Evolutionary conservation across 2,113 vertebrate species (phyloP), one percentile per base, ranked within the genome.

Genomic region (Sceloporus tristichus): DNA sequence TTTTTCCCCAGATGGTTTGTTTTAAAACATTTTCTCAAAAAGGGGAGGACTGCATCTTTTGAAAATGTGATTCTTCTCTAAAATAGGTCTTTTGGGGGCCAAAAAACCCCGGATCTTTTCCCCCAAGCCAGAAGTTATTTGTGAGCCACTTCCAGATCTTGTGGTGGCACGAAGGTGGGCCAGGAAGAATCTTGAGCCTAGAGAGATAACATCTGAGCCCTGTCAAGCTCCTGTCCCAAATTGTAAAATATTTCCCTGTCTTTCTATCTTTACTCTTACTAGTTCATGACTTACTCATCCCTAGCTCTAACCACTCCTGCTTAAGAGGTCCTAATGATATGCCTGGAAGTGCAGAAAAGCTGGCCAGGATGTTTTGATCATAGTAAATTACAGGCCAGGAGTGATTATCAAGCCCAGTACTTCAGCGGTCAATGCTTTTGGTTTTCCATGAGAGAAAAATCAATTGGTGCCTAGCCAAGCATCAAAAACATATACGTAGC

Each of bases 341-440:
- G 90, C 79, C 77, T 86, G 82, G 10, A 86, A 81, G 54, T 82
- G 21, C 27, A 0, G 0, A 92, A 27, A 77, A 88, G 34, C 79
- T 40, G 80, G 73, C 59, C 91, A 68, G 79, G 23, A 62, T 29
- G 85, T 82, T 68, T 70, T 79, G 75, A 81, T 66, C 89, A 86
- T 91, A 90, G 81, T 54, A 70, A 56, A 56, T 82, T 73, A 90
- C 74, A 92, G 86, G 73, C 62, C 85, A 74, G 88, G 91, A 91
- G 29, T 38, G 19, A 54, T 75, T 74, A 86, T 92, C 85, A 88
- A 92, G 91, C 71, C 18, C n/a, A 91, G 5, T 48, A 5, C 78
- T 90, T 81, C 87, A 14, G 85, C 13, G 68, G 91, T 88, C 74
- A 83, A 85, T 34, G 38, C 19, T 89, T 91, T 89, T 85, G n/a